Percentiles rank a stretch among this genome's conserved stretches.
phyloP scores from a whole-genome alignment of 2,797 vertebrate genomes.

The Poecilia velifera region DNA sequence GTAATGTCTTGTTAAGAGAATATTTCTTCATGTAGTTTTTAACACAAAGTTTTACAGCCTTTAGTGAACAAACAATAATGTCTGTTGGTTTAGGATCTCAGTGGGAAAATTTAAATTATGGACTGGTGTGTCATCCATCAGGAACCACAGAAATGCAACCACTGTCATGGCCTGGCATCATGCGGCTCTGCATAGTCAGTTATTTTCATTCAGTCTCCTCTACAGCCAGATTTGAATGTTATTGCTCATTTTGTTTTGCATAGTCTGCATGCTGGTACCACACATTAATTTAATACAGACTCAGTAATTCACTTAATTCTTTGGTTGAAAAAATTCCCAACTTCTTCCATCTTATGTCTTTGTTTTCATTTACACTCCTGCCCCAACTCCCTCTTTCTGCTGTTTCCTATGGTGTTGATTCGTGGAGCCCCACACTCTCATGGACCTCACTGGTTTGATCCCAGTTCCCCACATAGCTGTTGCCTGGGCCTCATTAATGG shows the following conservation, averaged over 20 bases:
- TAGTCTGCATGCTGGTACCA: conserved; percentile 38
- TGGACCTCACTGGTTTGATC: conserved; percentile 58
- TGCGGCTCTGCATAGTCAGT: conserved; percentile 43
- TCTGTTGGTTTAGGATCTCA: conserved; percentile 8
- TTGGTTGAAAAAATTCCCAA: conserved; percentile 30
- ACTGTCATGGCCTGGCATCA: conserved; percentile 28
- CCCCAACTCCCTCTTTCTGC: conserved; percentile 52
- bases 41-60: not conserved
- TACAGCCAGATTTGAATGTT: conserved; percentile 34
- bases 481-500: conserved; percentile 72
- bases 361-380: conserved; percentile 53
- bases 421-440: conserved; percentile 48
- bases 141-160: conserved; percentile 28
- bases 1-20: not conserved
- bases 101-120: conserved; percentile 21
- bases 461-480: conserved; percentile 62
- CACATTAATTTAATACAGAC: conserved; percentile 34
- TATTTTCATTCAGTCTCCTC: conserved; percentile 32
- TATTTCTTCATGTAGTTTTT: not conserved
- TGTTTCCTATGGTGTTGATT: conserved; percentile 57
- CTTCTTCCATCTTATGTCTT: conserved; percentile 52
- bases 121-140: conserved; percentile 16
- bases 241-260: conserved; percentile 39
- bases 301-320: conserved; percentile 43
- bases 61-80: not conserved